phyloP scores from a whole-genome alignment of 2,797 vertebrate species.

The Anolis apletophallus region DNA sequence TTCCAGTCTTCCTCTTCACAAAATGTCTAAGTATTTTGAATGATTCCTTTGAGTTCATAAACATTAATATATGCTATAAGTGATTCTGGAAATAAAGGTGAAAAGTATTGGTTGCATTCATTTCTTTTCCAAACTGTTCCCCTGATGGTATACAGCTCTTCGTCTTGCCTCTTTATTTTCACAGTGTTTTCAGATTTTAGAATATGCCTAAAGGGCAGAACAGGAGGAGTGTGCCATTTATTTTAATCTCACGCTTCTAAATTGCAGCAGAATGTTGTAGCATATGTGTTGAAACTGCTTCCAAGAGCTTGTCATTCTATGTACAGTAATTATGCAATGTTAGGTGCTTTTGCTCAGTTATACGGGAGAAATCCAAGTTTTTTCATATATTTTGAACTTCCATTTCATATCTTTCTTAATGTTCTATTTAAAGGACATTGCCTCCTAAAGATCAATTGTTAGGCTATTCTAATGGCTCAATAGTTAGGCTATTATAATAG shows the following conservation, averaged over 20 bases:
- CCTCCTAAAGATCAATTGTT: background rate
- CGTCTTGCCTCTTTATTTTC: slow-evolving; percentile 33
- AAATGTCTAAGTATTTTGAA: slow-evolving; percentile 39
- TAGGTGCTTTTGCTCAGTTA: background rate
- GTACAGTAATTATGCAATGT: background rate
- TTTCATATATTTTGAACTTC: background rate
- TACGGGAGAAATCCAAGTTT: background rate
- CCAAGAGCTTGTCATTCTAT: background rate
- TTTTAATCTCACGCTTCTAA: slow-evolving; percentile 37
- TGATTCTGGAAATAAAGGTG: slow-evolving; percentile 57
- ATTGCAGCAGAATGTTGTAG: background rate
- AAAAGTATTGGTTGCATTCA: slow-evolving; percentile 61
- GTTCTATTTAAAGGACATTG: background rate
- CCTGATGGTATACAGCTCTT: slow-evolving; percentile 37
- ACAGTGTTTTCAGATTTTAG: slow-evolving; percentile 32
- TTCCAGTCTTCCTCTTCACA: slow-evolving; percentile 50
- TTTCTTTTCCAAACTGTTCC: slow-evolving; percentile 51
- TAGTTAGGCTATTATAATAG: background rate
- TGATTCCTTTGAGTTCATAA: slow-evolving; percentile 51
- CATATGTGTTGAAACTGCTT: slow-evolving; percentile 15
- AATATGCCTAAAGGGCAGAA: slow-evolving; percentile 58
- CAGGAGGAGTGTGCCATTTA: slow-evolving; percentile 54
- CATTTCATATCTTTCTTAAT: background rate
- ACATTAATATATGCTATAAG: slow-evolving; percentile 19
- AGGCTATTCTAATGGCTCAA: background rate